Conservation (phyloP, 1,140 invertebrate species). For the Metopolophium dirhodum region DNA sequence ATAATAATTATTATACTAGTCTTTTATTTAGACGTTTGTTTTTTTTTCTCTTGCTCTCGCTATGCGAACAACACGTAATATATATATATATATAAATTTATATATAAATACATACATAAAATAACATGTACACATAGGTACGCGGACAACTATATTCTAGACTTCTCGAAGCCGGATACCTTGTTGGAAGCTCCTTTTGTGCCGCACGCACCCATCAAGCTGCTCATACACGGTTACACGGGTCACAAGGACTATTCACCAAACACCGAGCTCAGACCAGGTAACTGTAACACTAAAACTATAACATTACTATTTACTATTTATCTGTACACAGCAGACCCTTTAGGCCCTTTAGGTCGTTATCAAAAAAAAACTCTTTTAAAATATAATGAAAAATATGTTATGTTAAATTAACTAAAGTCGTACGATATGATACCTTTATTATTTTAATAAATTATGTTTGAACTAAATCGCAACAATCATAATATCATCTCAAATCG, state of each 20-base stretch:
- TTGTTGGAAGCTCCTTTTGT: conserved; percentile 64
- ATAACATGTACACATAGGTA: conserved; percentile 59
- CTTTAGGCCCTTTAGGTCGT: too few relatives aligned
- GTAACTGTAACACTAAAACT: conserved; percentile 59
- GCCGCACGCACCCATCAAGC: conserved; percentile 63
- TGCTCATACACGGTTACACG: conserved; percentile 68
- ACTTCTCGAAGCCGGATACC: conserved; percentile 59
- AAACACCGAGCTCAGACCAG: conserved; percentile 68
- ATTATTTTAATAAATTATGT: too few relatives aligned
- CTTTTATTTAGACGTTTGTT: neutral
- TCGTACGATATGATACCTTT: too few relatives aligned
- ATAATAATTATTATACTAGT: neutral
- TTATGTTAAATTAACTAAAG: too few relatives aligned
- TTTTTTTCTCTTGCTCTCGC: neutral
- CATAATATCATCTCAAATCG: too few relatives aligned
- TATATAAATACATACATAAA: neutral
- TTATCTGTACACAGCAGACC: neutral
- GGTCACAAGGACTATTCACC: conserved; percentile 68
- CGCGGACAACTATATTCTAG: conserved; percentile 39
- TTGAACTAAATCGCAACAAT: too few relatives aligned
- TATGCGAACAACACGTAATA: neutral
- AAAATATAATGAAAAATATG: too few relatives aligned
- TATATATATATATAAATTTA: neutral
- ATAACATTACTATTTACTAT: neutral
- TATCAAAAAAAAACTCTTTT: too few relatives aligned